Evolutionary conservation across 2,113 vertebrate species (phyloP).

Genomic region (Cavia porcellus): DNA sequence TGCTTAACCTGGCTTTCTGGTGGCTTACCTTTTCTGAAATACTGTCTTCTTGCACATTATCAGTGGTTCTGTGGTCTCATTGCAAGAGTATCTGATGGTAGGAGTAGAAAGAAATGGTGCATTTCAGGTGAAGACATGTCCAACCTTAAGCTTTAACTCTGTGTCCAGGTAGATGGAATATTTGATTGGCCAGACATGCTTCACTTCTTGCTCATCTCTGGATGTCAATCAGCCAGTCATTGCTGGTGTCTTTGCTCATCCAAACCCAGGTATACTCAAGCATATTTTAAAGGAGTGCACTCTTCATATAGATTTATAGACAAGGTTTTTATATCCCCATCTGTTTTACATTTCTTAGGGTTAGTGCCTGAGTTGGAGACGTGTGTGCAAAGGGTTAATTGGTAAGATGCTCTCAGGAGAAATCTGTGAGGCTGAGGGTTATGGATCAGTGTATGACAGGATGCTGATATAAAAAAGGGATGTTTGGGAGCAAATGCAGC

Average conservation of each 20-base stretch:
- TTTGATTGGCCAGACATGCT: not conserved
- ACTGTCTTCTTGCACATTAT: not conserved
- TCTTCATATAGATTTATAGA: not conserved
- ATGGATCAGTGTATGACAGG: no score
- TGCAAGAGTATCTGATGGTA: not conserved
- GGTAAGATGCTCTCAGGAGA: not conserved
- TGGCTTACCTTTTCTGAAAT: not conserved
- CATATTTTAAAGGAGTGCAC: not conserved
- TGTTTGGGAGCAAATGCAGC: not conserved
- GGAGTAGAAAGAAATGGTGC: not conserved
- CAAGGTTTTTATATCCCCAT: not conserved
- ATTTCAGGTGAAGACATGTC: not conserved
- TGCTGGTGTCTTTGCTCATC: not conserved
- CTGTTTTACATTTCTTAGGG: not conserved
- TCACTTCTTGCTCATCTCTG: not conserved
- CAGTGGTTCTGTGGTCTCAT: not conserved
- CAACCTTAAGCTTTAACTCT: not conserved
- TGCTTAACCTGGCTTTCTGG: not conserved
- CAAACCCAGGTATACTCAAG: not conserved
- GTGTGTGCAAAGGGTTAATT: not conserved
- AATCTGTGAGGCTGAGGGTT: rapidly evolving
- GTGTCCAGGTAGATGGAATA: not conserved
- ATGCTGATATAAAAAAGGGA: not conserved
- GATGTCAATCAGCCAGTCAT: not conserved
- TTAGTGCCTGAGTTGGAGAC: not conserved